A percentile compares a stretch with the other conserved stretches of the same genome.
Conservation (phyloP, 1,140 invertebrate genomes). For the Goniozus legneri region DNA sequence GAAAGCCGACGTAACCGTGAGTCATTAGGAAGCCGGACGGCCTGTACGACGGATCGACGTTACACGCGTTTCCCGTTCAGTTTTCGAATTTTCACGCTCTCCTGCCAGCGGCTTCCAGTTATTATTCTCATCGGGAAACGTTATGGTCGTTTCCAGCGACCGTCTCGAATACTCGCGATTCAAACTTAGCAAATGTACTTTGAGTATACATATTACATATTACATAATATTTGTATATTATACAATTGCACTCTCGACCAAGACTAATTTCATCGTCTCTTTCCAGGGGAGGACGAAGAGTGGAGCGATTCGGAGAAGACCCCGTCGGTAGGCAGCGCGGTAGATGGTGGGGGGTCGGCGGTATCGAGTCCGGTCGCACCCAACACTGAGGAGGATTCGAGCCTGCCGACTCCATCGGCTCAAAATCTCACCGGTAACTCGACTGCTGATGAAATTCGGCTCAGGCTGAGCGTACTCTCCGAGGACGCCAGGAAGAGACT, state of each 20-base stretch:
- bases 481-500: conserved; percentile 47
- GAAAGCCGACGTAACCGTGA: conserved; percentile 31
- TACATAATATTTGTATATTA: too few relatives aligned
- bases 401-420: too few relatives aligned
- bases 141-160: too few relatives aligned
- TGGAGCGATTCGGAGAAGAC: conserved; percentile 54
- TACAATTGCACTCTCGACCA: too few relatives aligned
- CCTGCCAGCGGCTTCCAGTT: too few relatives aligned
- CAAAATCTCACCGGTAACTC: conserved; percentile 24
- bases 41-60: conserved; percentile 34
- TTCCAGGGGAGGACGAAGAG: conserved; percentile 54
- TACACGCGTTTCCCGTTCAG: conserved; percentile 9
- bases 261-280: too few relatives aligned
- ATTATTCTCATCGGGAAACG: too few relatives aligned
- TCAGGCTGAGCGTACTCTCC: conserved; percentile 40
- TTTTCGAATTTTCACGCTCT: neutral
- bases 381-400: conserved; percentile 39
- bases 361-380: conserved; percentile 45
- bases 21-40: conserved; percentile 46
- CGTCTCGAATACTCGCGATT: too few relatives aligned
- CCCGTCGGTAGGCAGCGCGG: conserved; percentile 50
- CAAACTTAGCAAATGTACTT: too few relatives aligned
- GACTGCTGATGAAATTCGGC: conserved; percentile 39
- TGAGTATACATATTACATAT: too few relatives aligned
- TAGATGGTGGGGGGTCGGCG: conserved; percentile 47